These are phyloP conservation scores for Platichthys flesus DNA, from an alignment of 2,113 vertebrate genomes.

Conservation along the genomic window DNA sequence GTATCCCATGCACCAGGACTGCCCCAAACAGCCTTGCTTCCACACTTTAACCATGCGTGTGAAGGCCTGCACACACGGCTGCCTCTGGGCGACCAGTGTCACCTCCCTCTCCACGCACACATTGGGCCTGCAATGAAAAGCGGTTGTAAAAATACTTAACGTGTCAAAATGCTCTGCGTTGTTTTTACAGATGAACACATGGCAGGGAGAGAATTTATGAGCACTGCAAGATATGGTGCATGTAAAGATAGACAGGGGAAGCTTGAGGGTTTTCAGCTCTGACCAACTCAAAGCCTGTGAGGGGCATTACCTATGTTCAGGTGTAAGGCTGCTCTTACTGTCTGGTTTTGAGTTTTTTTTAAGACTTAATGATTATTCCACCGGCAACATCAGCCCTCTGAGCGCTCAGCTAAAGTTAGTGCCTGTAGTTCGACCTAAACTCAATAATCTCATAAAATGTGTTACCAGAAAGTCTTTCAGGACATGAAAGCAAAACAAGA, in stretches of 20 bases:
- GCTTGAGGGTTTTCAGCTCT: constrained; percentile 12
- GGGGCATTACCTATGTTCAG: constrained; percentile 12
- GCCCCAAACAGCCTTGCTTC: constrained; percentile 87
- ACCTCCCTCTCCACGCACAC: constrained; percentile 88
- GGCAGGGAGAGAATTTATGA: constrained; percentile 28
- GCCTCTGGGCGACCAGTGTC: constrained; percentile 85
- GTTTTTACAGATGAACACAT: constrained; percentile 47
- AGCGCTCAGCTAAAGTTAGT: constrained; percentile 8
- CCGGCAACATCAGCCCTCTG: constrained; percentile 3
- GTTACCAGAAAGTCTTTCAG: background rate
- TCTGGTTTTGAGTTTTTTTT: constrained; percentile 39
- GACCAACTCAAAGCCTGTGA: constrained; percentile 25
- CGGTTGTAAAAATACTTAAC: constrained; percentile 51
- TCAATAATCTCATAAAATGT: constrained; percentile 16
- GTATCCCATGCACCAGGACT: constrained; percentile 86
- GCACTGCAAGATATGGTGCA: background rate
- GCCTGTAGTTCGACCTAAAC: constrained; percentile 21
- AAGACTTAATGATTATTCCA: constrained; percentile 61
- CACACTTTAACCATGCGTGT: constrained; percentile 85
- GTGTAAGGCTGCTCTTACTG: constrained; percentile 21
- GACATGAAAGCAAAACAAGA: constrained; percentile 2
- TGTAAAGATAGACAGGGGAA: constrained; percentile 18
- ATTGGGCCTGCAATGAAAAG: constrained; percentile 85
- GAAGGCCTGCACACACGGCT: constrained; percentile 88
- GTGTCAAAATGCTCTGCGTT: constrained; percentile 46